Base-by-base conservation (phyloP, 1,140 invertebrate genomes). In the Zaprionus davidi region DNA sequence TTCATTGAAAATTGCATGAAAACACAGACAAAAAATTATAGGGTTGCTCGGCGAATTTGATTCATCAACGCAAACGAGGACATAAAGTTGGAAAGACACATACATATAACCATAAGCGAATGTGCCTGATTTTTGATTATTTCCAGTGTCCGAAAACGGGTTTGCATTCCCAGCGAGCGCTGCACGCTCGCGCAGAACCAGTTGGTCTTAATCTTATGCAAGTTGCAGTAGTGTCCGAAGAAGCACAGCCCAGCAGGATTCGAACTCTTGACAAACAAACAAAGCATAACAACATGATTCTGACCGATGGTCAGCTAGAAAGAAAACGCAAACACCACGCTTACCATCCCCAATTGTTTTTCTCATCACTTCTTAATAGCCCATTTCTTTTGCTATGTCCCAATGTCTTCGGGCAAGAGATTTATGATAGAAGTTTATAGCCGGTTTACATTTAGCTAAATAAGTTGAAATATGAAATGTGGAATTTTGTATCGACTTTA, bases 121-220 rank as follows among this genome's bases (percentile, higher is more conserved):
- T 85, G 38, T 28, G 41, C 36, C 38, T 49, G 51, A 65, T 65
- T 68, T 77, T 60, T 31, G 2, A 20, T 22, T 7, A 53, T 46
- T 55, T 53, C 24, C 34, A 73, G 63, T 65, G 28, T 9, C 67
- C 44, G 41, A 65, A 55, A 85, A 85, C 82, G 17, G 56, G 82
- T 86, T 85, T 86, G 5, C 22, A 64, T 85, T 85, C 82, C 76
- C 82, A 85, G 68, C 58, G 53, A 46, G 22, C 22, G 22, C 22
- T 22, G 22, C 22, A 22, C 44, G 41, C 38, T 53, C 28, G 31
- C 15, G 44, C 28, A 1, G 85, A 85, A 85, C 79, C 76, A 79
- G 82, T 82, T 86, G 68, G 38, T 67, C 63, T 82, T 79, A 65
- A 31, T 67, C 59, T 58, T 36, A 63, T 76, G 26, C 13, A 55